Conservation (phyloP, 2,888 invertebrate genomes). For the Elegia similella region DNA sequence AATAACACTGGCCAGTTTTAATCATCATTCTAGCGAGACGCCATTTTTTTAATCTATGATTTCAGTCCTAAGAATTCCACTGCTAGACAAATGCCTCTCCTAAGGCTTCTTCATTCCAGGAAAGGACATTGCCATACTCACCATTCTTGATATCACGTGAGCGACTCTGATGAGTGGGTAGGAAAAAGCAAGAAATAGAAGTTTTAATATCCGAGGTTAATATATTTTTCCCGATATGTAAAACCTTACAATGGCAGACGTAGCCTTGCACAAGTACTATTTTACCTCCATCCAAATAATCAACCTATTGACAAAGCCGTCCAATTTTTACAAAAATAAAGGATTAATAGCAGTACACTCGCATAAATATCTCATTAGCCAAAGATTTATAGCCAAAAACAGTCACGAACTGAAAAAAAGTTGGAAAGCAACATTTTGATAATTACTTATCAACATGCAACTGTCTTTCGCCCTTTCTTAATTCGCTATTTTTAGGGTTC, state of each 20-base stretch:
- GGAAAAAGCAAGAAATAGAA: too few relatives aligned
- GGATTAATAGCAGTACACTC: constrained; percentile 73
- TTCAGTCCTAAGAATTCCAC: too few relatives aligned
- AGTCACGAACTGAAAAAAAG: constrained; percentile 76
- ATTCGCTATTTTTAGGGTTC: constrained; percentile 42
- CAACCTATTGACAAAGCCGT: constrained; percentile 51
- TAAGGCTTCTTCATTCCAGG: too few relatives aligned
- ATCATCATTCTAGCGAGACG: too few relatives aligned
- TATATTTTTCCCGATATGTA: not conserved
- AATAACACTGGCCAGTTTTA: too few relatives aligned
- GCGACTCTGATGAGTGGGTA: too few relatives aligned
- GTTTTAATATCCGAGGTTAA: not conserved
- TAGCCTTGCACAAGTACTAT: not conserved
- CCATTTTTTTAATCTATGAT: too few relatives aligned
- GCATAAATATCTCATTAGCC: constrained; percentile 80
- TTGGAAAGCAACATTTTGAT: constrained; percentile 69
- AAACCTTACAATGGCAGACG: not conserved
- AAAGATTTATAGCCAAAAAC: constrained; percentile 74
- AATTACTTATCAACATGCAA: constrained; percentile 81
- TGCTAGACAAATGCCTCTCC: too few relatives aligned
- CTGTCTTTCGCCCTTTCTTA: constrained; percentile 70
- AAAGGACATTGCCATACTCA: too few relatives aligned
- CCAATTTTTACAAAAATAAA: constrained; percentile 57
- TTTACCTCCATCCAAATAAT: constrained; percentile 14
- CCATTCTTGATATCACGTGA: too few relatives aligned